A percentile compares a stretch with the other conserved stretches of the same genome.
These are phyloP conservation scores for Steinernema khuongi DNA, from an alignment of 1,140 invertebrate genomes.

Conservation along the genomic window DNA sequence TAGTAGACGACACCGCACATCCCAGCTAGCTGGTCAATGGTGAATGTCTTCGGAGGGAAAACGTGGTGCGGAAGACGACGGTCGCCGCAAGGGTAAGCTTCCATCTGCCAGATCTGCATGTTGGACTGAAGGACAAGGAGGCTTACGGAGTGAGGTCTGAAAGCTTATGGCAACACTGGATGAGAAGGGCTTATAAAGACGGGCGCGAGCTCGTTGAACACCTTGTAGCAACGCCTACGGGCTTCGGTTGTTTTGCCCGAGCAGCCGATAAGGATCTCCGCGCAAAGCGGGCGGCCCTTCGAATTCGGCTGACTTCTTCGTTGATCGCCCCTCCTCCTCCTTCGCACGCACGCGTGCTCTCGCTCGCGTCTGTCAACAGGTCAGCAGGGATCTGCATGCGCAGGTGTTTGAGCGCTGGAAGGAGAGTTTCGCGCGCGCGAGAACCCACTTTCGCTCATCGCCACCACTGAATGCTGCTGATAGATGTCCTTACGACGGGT, in stretches of 20 bases:
- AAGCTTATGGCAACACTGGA: background rate
- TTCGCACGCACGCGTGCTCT: background rate
- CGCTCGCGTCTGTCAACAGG: too few species aligned
- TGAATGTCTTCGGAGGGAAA: constrained; percentile 44
- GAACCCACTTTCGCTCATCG: too few species aligned
- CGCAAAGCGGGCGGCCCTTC: background rate
- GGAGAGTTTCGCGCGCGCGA: too few species aligned
- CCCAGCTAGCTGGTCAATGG: constrained; percentile 33
- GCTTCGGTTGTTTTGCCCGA: background rate
- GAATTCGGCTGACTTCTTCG: background rate
- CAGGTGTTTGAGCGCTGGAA: too few species aligned
- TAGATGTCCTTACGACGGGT: too few species aligned
- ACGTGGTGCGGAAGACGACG: constrained; percentile 46
- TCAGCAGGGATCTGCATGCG: too few species aligned
- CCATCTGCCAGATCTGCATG: constrained; percentile 51
- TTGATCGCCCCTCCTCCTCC: background rate
- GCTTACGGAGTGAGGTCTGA: background rate
- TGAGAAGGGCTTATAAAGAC: background rate
- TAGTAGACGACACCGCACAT: constrained; percentile 40
- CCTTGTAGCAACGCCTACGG: background rate
- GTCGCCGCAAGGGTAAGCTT: constrained; percentile 48
- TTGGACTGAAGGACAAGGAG: background rate
- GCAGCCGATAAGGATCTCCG: background rate
- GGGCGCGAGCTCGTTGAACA: background rate
- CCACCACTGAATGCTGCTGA: too few species aligned